Evolutionary conservation across 2,888 invertebrate genomes (phyloP).

Genomic region (Calameuta filiformis): DNA sequence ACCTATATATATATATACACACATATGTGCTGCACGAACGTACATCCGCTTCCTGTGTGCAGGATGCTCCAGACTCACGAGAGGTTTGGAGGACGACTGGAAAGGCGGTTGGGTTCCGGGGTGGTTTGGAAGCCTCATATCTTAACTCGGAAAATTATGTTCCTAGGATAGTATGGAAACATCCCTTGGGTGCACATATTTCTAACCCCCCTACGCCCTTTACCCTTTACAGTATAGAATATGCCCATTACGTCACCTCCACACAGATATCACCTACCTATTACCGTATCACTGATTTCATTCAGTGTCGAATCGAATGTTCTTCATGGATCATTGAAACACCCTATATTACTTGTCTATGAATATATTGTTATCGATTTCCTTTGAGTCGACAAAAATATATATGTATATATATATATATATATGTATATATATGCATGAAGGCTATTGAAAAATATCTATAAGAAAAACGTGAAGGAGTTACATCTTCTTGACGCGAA

Average conservation of each 20-base stretch:
- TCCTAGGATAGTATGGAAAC: not conserved
- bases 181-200: slow-evolving; percentile 1
- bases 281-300: no score
- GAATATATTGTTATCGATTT: no score
- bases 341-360: no score
- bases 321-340: no score
- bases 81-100: slow-evolving; percentile 6
- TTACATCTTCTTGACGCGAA: not conserved
- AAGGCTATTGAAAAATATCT: no score
- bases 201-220: not conserved
- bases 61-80: not conserved
- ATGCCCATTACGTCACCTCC: not conserved
- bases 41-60: slow-evolving; percentile 18
- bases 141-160: slow-evolving; percentile 15
- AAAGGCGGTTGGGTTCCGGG: not conserved
- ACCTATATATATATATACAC: not conserved
- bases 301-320: no score
- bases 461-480: not conserved
- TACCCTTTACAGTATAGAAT: not conserved
- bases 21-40: slow-evolving; percentile 10
- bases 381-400: no score
- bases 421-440: no score
- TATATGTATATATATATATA: no score
- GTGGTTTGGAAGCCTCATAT: slow-evolving; percentile 7
- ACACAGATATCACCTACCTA: not conserved